Base-by-base conservation (phyloP, 2,888 invertebrate genomes). In the Ferrisia virgata region DNA sequence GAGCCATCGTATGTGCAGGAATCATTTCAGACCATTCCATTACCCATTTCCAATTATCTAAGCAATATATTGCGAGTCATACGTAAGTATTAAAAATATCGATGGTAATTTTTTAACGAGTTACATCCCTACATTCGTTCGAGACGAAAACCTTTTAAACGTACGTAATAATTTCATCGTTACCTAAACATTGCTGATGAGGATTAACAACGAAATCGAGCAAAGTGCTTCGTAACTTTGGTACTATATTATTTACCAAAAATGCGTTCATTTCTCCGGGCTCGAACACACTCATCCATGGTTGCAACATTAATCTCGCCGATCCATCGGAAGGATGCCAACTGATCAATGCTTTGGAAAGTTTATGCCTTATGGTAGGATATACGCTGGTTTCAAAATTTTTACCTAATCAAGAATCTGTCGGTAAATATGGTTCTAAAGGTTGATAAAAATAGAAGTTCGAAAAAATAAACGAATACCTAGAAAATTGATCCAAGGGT, bases 271-370 rank as follows among this genome's bases (percentile, higher is more conserved):
- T 93, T 82, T 94, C 92, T 15, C 92, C 93, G 85, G 92, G 92
- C 76, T 93, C 90, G 88, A 97, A 94, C 0, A 95, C 94, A 0
- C 89, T 87, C 33, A 91, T 90, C 99, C 99, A 99, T 0, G 99
- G 98, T 84, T 93, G 92, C 33, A 99, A 91, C 91, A 99, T 96
- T 31, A 95, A 92, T 86, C 95, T 92, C 0, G 98, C 99, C 0
- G 98, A 98, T 53, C 93, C 91, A 90, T 99, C 99, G 0, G 95
- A 95, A 0, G 98, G 98, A 90, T 97, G 95, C 99, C 99, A 99
- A 83, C 94, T 94, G n/a, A 92, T 91, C 86, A 99, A 90, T 13
- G 98, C 98, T 47, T 92, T 91, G 39, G 95, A 94, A 80, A 99
- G 90, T 88, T 98, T 98, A 82, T 97, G 94, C 72, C 98, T 92